These are phyloP conservation scores for Bungarus multicinctus DNA, from an alignment of 2,113 vertebrate species.

Conservation along the genomic window DNA sequence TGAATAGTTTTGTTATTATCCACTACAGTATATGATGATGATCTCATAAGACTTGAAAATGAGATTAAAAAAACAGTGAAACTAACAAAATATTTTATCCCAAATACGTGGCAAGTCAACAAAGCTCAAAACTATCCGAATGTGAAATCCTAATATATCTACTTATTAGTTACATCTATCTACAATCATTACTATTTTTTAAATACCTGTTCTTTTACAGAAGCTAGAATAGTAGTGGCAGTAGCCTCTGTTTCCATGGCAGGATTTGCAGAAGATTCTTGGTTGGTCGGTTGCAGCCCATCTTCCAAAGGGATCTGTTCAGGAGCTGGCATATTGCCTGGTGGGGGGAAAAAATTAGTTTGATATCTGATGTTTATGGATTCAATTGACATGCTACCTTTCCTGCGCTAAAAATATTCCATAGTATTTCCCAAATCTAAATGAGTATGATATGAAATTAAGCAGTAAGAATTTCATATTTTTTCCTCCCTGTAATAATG, in stretches of 20 bases:
- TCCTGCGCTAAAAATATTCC: background rate
- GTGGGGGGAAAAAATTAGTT: constrained; percentile 42
- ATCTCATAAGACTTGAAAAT: background rate
- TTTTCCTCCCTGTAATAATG: background rate
- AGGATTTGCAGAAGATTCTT: constrained; percentile 73
- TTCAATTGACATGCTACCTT: constrained; percentile 37
- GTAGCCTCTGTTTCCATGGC: constrained; percentile 88
- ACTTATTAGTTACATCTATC: background rate
- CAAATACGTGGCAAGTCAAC: background rate
- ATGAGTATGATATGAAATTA: background rate
- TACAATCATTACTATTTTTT: background rate
- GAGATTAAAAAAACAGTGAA: background rate
- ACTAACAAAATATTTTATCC: background rate
- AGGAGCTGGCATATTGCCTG: constrained; percentile 91
- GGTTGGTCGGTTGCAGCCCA: constrained; percentile 77
- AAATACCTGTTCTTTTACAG: constrained; percentile 97
- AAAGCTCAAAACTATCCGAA: background rate
- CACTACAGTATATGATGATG: background rate
- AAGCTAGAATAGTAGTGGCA: constrained; percentile 94
- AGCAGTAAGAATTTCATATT: background rate
- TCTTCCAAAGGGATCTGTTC: constrained; percentile 89
- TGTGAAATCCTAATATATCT: background rate
- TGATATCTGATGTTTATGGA: constrained; percentile 31
- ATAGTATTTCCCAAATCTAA: background rate
- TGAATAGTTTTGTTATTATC: background rate